Percentiles rank a stretch among this genome's conserved stretches.
Evolutionary conservation across 2,888 invertebrate genomes (phyloP).

Genomic region (Lumbricus terrestris): DNA sequence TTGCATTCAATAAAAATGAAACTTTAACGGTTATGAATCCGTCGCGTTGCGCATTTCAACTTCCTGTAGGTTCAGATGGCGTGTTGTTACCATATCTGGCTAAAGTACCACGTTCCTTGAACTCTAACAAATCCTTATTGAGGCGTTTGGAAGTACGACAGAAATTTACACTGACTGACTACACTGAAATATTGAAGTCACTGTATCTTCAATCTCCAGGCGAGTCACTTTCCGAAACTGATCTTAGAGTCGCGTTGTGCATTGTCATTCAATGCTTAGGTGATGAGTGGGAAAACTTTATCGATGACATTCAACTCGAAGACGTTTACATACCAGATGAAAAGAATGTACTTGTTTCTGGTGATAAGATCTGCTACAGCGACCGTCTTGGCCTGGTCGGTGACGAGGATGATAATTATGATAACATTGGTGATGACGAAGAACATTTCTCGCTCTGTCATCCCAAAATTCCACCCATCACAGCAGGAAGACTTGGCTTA

Average conservation of each 20-base stretch:
- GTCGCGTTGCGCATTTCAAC: not conserved
- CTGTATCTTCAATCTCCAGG: not conserved
- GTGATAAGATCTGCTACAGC: not conserved
- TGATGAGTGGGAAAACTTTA: not conserved
- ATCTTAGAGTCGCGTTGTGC: not conserved
- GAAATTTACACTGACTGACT: not conserved
- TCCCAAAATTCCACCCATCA: not conserved
- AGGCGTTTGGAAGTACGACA: not conserved
- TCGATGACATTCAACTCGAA: not conserved
- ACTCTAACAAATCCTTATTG: not conserved
- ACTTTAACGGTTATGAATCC: not conserved
- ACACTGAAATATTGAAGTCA: not conserved
- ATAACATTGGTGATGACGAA: not conserved
- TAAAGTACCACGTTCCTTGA: not conserved
- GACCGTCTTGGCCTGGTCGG: not conserved
- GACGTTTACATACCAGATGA: not conserved
- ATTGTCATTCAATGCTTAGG: not conserved
- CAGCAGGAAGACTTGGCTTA: not conserved
- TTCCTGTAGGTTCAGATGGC: not conserved
- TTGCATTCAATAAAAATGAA: not conserved
- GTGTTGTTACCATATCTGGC: not conserved
- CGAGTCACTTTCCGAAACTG: not conserved
- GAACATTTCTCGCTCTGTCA: not conserved
- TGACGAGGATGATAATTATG: not conserved
- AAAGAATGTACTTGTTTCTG: not conserved